Evolutionary conservation across 1,140 invertebrate genomes (phyloP).

Genomic region (Lineus longissimus): DNA sequence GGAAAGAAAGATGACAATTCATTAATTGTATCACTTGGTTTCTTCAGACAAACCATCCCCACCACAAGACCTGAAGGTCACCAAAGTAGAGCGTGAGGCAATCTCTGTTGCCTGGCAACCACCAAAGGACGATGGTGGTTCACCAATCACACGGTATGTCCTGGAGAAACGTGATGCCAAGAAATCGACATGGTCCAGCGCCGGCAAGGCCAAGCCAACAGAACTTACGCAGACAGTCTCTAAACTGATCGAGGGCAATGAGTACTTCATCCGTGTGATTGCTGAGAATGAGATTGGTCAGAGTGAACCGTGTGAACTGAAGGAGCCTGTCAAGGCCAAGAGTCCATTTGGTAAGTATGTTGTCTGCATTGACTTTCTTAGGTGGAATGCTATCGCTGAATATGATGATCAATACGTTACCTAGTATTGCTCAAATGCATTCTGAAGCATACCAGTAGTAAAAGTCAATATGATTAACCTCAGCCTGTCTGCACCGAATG

Average conservation of each 20-base stretch:
- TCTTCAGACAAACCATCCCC: slow-evolving; percentile 28
- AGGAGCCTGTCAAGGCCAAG: slow-evolving; percentile 66
- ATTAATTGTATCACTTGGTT: not conserved
- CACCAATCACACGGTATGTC: slow-evolving; percentile 22
- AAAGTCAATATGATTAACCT: too few species aligned
- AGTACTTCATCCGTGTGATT: slow-evolving; percentile 72
- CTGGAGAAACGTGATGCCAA: slow-evolving; percentile 55
- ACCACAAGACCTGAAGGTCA: slow-evolving; percentile 35
- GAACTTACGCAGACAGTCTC: not conserved
- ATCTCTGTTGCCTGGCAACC: slow-evolving; percentile 12
- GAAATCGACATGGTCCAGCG: slow-evolving; percentile 80
- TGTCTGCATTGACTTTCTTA: not conserved
- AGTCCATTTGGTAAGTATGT: slow-evolving; percentile 7
- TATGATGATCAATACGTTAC: slow-evolving; percentile 1
- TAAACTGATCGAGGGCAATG: slow-evolving; percentile 8
- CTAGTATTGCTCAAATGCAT: too few species aligned
- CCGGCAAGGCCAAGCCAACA: slow-evolving; percentile 41
- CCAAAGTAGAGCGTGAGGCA: slow-evolving; percentile 39
- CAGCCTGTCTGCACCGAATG: too few species aligned
- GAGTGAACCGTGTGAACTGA: slow-evolving; percentile 84
- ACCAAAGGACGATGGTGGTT: slow-evolving; percentile 20
- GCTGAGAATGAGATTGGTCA: slow-evolving; percentile 89
- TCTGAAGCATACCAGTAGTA: too few species aligned
- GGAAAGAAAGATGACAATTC: not conserved
- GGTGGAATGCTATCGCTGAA: not conserved